Conservation (phyloP, 2,797 vertebrate species). For the Brachyrhaphis roseni region DNA sequence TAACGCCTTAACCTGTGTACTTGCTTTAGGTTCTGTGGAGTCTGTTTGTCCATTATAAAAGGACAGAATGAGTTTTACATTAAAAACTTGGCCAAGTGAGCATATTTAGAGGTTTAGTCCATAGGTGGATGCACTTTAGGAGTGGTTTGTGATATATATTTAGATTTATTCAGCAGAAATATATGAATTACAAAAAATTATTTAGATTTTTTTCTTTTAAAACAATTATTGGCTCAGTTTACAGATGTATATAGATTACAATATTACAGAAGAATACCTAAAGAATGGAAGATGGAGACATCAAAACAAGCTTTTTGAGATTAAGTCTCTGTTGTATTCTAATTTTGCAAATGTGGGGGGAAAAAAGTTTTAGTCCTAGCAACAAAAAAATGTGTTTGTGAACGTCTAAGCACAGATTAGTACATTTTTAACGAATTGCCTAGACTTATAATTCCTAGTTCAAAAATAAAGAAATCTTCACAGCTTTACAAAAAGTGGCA, state of each 20-base stretch:
- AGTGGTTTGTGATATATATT: constrained; percentile 62
- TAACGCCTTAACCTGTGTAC: constrained; percentile 83
- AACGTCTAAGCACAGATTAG: constrained; percentile 25
- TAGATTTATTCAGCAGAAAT: constrained; percentile 57
- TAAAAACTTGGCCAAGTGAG: constrained; percentile 50
- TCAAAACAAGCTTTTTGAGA: constrained; percentile 15
- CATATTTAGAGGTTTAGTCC: constrained; percentile 59
- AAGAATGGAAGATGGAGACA: constrained; percentile 17
- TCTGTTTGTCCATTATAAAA: constrained; percentile 66
- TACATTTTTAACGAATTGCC: neutral
- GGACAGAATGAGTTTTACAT: constrained; percentile 49
- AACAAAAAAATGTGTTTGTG: neutral
- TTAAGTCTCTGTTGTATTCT: constrained; percentile 4
- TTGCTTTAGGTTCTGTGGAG: constrained; percentile 77
- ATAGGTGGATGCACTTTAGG: constrained; percentile 75
- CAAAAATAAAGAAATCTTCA: neutral
- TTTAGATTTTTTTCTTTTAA: constrained; percentile 65
- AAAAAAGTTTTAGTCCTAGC: neutral
- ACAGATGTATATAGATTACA: constrained; percentile 44
- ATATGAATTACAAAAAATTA: constrained; percentile 50
- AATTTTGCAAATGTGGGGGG: constrained; percentile 2
- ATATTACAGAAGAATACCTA: constrained; percentile 27
- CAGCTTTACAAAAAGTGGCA: constrained; percentile 6
- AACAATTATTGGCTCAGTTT: constrained; percentile 42
- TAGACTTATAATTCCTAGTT: constrained; percentile 2